phyloP scores from a whole-genome alignment of 2,888 invertebrate species.

The Bombylius discolor region DNA sequence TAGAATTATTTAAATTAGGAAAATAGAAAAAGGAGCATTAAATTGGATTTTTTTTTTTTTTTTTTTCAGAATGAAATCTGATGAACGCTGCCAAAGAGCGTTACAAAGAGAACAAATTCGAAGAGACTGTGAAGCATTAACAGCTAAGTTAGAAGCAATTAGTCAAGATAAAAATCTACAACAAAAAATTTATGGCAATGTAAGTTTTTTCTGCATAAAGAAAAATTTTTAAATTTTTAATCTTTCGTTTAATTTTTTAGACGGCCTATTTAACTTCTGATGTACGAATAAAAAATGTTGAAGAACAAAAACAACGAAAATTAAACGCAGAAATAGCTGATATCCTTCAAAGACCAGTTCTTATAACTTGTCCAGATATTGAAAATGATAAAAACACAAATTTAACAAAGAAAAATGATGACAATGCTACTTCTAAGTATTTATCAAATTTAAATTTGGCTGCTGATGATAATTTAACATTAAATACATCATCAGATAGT shows the following conservation, averaged over 20 bases:
- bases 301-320: slow-evolving; percentile 37
- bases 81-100: slow-evolving; percentile 38
- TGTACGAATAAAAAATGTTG: slow-evolving; percentile 34
- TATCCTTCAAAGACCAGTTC: slow-evolving; percentile 27
- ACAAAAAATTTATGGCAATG: background rate
- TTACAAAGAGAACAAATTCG: slow-evolving; percentile 39
- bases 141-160: slow-evolving; percentile 38
- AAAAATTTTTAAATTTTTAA: background rate
- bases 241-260: slow-evolving; percentile 8
- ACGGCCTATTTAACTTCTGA: slow-evolving; percentile 35
- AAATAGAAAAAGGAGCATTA: too few relatives aligned
- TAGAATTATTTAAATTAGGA: too few relatives aligned
- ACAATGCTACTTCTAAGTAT: background rate
- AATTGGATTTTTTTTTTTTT: background rate
- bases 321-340: slow-evolving; percentile 42
- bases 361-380: slow-evolving; percentile 31
- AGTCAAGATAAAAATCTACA: slow-evolving; percentile 26
- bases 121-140: slow-evolving; percentile 39
- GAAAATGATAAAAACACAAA: background rate
- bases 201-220: background rate
- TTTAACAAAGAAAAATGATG: background rate
- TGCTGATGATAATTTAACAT: slow-evolving; percentile 4
- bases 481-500: slow-evolving; percentile 25
- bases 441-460: background rate
- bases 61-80: slow-evolving; percentile 22